A percentile compares a stretch with the other conserved stretches of the same genome.
These are phyloP conservation scores for Vanessa cardui DNA, from an alignment of 2,888 invertebrate genomes.

Conservation along the genomic window DNA sequence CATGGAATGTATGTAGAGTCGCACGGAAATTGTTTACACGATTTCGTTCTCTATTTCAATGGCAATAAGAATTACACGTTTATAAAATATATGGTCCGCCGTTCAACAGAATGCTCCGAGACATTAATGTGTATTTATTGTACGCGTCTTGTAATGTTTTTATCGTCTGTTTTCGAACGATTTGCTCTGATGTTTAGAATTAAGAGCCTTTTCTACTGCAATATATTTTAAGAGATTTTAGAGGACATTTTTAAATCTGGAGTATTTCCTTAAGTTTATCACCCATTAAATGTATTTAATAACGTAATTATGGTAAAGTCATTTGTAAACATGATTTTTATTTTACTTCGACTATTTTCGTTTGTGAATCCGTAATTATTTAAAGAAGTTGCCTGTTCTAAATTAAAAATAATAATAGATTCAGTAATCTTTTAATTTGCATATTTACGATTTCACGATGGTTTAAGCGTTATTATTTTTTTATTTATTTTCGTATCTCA, in stretches of 20 bases:
- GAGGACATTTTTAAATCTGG: conserved; percentile 50
- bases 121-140: conserved; percentile 83
- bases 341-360: neutral
- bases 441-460: too few relatives aligned
- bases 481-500: too few relatives aligned
- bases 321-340: conserved; percentile 24
- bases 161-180: conserved; percentile 72
- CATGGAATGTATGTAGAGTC: conserved; percentile 74
- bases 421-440: too few relatives aligned
- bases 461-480: too few relatives aligned
- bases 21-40: conserved; percentile 1
- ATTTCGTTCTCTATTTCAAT: conserved; percentile 23
- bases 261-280: conserved; percentile 42
- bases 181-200: conserved; percentile 54
- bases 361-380: neutral
- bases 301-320: conserved; percentile 32
- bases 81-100: conserved; percentile 21
- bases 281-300: conserved; percentile 45
- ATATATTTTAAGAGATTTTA: conserved; percentile 48
- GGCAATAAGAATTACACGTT: conserved; percentile 20
- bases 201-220: conserved; percentile 43
- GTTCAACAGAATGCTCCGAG: conserved; percentile 70
- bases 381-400: neutral
- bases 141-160: conserved; percentile 80
- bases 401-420: neutral